Evolutionary conservation across 2,113 vertebrate genomes (phyloP).

Genomic region (Siphamia tubifer): DNA sequence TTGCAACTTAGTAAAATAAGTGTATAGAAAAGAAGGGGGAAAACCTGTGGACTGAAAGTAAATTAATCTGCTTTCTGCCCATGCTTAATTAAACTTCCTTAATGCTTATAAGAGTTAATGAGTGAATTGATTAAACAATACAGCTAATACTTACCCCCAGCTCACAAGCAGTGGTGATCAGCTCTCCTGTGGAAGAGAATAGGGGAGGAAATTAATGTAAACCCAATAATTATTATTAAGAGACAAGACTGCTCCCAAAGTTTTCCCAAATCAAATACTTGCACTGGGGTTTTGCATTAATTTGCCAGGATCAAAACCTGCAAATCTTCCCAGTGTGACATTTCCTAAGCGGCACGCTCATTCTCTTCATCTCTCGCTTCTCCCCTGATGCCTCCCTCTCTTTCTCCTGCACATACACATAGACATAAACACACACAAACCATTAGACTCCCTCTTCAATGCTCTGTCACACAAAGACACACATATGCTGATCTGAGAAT

Average conservation of each 20-base stretch:
- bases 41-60: slow-evolving; percentile 99
- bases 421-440: slow-evolving; percentile 49
- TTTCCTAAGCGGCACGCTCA: slow-evolving; percentile 88
- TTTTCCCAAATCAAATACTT: slow-evolving; percentile 99
- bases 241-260: slow-evolving; percentile 98
- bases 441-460: slow-evolving; percentile 63
- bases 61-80: slow-evolving; percentile 99
- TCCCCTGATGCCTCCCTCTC: slow-evolving; percentile 71
- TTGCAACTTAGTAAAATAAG: slow-evolving; percentile 98
- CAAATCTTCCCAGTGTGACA: slow-evolving; percentile 99
- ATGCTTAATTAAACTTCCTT: slow-evolving; percentile 99
- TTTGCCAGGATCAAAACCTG: slow-evolving; percentile 98
- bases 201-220: slow-evolving; percentile 93
- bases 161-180: slow-evolving; percentile 99
- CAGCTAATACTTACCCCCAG: slow-evolving; percentile 99
- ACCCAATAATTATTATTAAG: slow-evolving; percentile 99
- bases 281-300: slow-evolving; percentile 99
- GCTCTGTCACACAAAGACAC: slow-evolving; percentile 70
- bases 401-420: slow-evolving; percentile 43
- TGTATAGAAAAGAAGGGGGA: slow-evolving; percentile 75
- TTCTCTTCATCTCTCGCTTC: slow-evolving; percentile 78
- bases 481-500: slow-evolving; percentile 73
- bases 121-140: slow-evolving; percentile 99
- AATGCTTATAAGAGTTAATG: slow-evolving; percentile 99
- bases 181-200: slow-evolving; percentile 99